These are phyloP conservation scores for Muscicapa striata DNA, from an alignment of 2,797 vertebrate species.

Conservation along the genomic window DNA sequence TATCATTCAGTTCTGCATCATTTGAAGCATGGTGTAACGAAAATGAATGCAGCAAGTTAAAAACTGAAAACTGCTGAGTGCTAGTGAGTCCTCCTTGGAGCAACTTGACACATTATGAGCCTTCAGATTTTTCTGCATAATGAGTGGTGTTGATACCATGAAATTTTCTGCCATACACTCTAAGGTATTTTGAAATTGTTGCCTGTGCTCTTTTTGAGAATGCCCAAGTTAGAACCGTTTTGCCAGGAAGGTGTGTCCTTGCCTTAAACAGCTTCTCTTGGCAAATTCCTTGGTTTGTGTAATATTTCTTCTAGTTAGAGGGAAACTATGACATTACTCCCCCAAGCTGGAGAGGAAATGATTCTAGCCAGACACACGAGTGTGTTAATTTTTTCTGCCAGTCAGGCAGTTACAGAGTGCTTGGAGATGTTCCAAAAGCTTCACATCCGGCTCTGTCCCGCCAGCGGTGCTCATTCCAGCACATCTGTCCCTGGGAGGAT, in stretches of 20 bases:
- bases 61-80: neutral
- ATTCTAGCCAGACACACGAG: neutral
- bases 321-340: neutral
- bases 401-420: neutral
- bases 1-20: neutral
- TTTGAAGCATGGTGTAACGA: neutral
- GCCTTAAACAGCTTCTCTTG: neutral
- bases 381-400: neutral
- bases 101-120: neutral
- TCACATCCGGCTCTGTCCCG: fast-evolving
- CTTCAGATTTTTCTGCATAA: neutral
- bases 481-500: neutral
- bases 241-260: neutral
- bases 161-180: neutral
- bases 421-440: neutral
- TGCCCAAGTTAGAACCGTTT: neutral
- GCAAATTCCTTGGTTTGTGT: neutral
- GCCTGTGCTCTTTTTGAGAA: neutral
- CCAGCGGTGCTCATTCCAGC: neutral
- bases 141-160: neutral
- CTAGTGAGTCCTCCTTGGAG: neutral
- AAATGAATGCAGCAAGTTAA: neutral
- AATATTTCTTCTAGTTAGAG: neutral
- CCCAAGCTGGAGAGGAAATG: neutral
- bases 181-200: neutral